Conservation (phyloP, 2,113 vertebrate genomes). For the Brienomyrus brachyistius region DNA sequence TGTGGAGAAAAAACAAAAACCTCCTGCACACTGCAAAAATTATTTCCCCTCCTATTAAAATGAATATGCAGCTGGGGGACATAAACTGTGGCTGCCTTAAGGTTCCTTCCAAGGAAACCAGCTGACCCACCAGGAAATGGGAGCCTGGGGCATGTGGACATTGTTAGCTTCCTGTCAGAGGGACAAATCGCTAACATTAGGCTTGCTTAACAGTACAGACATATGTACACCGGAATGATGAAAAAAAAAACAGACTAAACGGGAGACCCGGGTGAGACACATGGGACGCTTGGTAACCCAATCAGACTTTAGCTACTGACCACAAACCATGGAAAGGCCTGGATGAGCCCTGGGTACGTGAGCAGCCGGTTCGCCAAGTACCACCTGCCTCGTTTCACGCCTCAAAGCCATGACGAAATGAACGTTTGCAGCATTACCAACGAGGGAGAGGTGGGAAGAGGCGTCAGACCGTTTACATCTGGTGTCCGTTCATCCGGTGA, state of each 20-base stretch:
- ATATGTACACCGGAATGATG: not conserved
- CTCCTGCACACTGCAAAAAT: not conserved
- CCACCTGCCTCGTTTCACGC: not conserved
- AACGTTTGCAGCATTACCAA: too few species aligned
- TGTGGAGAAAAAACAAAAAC: not conserved
- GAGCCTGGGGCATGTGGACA: not conserved
- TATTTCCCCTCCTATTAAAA: not conserved
- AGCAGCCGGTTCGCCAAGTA: not conserved
- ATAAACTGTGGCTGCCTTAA: not conserved
- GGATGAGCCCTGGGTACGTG: not conserved
- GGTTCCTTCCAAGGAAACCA: not conserved
- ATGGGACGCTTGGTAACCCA: not conserved
- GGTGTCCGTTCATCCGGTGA: not conserved
- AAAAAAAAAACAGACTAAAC: not conserved
- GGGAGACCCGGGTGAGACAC: not conserved
- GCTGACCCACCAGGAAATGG: not conserved
- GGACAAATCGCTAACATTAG: not conserved
- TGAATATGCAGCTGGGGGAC: not conserved
- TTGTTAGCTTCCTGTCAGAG: not conserved
- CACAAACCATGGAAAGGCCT: not conserved
- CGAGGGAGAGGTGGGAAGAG: not conserved
- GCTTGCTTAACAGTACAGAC: not conserved
- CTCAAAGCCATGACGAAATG: not conserved
- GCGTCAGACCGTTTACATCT: not conserved
- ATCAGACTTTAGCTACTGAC: not conserved